Evolutionary conservation across 2,113 vertebrate species (phyloP).

Genomic region (Bubo scandiacus): DNA sequence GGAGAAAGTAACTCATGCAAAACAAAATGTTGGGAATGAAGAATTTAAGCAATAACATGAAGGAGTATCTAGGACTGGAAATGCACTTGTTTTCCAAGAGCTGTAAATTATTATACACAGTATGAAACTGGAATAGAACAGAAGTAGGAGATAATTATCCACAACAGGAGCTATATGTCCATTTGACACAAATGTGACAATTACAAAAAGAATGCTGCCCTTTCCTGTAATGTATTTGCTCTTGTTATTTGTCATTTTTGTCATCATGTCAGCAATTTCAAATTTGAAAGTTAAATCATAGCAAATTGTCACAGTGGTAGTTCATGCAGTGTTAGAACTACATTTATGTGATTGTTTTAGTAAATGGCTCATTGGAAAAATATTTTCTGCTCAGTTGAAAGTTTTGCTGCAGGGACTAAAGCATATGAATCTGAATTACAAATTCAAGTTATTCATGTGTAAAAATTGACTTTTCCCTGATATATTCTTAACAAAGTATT

Average conservation of each 20-base stretch:
- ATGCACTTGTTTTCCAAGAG: background rate
- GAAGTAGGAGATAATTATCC: background rate
- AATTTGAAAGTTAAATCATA: slow-evolving; percentile 60
- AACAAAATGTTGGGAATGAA: background rate
- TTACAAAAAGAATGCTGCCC: slow-evolving; percentile 8
- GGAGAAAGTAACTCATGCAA: background rate
- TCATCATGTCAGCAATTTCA: slow-evolving; percentile 32
- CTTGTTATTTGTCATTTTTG: slow-evolving; percentile 21
- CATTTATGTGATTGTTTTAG: slow-evolving; percentile 57
- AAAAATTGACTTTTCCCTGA: slow-evolving; percentile 45
- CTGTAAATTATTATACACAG: background rate
- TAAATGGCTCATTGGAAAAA: slow-evolving; percentile 70
- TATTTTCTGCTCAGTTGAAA: slow-evolving; percentile 71
- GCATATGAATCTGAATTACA: slow-evolving; percentile 52
- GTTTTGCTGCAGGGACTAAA: slow-evolving; percentile 60
- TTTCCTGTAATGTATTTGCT: slow-evolving; percentile 52
- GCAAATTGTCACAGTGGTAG: slow-evolving; percentile 48
- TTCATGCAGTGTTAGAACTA: slow-evolving; percentile 35
- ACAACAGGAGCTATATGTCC: slow-evolving; percentile 38
- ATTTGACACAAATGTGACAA: slow-evolving; percentile 37
- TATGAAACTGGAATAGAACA: background rate
- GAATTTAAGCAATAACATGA: background rate
- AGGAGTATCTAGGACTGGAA: background rate
- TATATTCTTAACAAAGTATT: background rate
- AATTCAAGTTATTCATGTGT: background rate